Base-by-base conservation (phyloP, 2,113 vertebrate species). In the Lepus americanus region DNA sequence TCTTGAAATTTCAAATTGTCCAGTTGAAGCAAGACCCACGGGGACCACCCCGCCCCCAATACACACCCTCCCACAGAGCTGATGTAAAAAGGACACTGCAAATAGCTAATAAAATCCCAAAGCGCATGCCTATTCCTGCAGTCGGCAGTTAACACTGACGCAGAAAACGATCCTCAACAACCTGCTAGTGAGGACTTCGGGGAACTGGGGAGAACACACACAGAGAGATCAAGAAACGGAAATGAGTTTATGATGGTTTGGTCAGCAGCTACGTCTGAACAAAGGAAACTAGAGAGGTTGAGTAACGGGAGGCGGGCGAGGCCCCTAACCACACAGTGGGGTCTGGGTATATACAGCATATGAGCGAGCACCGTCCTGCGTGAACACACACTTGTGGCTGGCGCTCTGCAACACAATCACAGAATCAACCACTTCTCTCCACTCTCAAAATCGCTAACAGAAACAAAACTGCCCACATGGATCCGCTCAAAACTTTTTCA, bases 1-100 rank as follows among this genome's bases (percentile, higher is more conserved):
- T 84, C 85, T 22, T 90, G 67, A 95, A 85, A 90, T 55, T 59
- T 88, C 89, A 36, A 90, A 77, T 20, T 82, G 29, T 72, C 17
- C 25, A 25, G 53, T 3, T 39, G 44, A 85, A 96, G 64, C 36
- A 51, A 93, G 5, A 4, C 51, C 44, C 64, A n/a, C 13, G 29
- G 63, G 89, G 69, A 94, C 33, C 44, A 36, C 19, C 55, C 12
- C 55, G 27, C 55, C 49, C 44, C 64, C 7, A 53, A n/a, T 0
- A 33, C 25, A 78, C 23, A 79, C 53, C 33, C 31, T 69, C 78
- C 69, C 17, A 17, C 67, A 51, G 5, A 86, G 61, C 79, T 10
- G 16, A 83, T 17, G 79, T 33, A 90, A 81, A 93, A 93, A 74
- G 5, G 55, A 77, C 53, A 77, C 73, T 90, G 44, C 76, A 31